These are phyloP conservation scores for Eretmocerus hayati DNA, from an alignment of 2,888 invertebrate species.

Conservation along the genomic window DNA sequence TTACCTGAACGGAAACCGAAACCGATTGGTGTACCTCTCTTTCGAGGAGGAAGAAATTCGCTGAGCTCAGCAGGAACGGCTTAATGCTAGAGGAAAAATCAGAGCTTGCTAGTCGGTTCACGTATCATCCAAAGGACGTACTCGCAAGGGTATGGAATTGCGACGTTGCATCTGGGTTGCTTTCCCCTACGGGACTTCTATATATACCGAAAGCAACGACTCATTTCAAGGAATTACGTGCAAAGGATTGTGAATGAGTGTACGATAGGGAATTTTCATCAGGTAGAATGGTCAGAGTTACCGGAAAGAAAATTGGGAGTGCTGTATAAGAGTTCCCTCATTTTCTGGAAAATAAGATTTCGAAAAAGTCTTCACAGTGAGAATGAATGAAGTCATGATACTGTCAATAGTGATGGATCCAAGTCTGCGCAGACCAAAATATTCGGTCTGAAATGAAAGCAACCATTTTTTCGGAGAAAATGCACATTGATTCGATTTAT, in stretches of 20 bases:
- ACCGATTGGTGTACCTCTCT: conserved; percentile 9
- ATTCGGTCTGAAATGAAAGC: too few species aligned
- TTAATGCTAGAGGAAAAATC: conserved; percentile 25
- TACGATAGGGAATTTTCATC: conserved; percentile 30
- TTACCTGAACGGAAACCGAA: conserved; percentile 34
- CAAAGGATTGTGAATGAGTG: conserved; percentile 35
- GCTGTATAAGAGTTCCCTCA: too few species aligned
- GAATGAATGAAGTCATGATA: too few species aligned
- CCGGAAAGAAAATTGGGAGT: too few species aligned
- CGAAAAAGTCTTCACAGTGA: too few species aligned
- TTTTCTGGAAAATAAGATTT: too few species aligned
- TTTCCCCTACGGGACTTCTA: conserved; percentile 8
- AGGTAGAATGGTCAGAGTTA: too few species aligned
- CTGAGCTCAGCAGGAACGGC: neutral
- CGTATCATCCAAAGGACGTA: conserved; percentile 7
- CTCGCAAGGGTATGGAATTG: neutral
- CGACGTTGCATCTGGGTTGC: conserved; percentile 8
- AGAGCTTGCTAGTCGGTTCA: conserved; percentile 17
- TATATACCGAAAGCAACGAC: conserved; percentile 7
- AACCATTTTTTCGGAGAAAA: too few species aligned
- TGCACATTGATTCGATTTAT: too few species aligned
- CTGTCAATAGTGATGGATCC: too few species aligned
- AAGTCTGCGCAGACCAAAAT: too few species aligned
- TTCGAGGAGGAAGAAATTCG: neutral
- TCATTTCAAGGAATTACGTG: conserved; percentile 40